Evolutionary conservation across 2,797 vertebrate genomes (phyloP).

Genomic region (Syngnathus acus): DNA sequence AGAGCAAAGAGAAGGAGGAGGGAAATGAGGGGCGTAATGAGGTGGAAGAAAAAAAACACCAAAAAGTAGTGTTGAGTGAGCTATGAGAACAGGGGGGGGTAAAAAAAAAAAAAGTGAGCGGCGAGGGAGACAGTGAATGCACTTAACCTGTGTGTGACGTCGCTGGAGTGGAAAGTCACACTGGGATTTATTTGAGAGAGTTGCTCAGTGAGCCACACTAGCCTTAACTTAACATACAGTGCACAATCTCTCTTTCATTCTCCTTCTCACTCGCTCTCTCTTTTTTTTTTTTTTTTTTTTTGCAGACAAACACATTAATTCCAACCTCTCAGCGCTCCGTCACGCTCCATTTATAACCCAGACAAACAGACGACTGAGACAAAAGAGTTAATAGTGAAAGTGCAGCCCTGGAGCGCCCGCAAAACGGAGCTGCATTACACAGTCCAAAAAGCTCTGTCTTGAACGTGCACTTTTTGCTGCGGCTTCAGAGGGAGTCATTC

Average conservation of each 20-base stretch:
- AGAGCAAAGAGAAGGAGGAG: slow-evolving; percentile 21
- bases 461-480: background rate
- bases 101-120: slow-evolving; percentile 19
- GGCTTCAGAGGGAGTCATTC: background rate
- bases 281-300: background rate
- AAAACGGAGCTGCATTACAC: slow-evolving; percentile 9
- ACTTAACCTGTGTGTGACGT: slow-evolving; percentile 14
- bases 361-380: slow-evolving; percentile 27
- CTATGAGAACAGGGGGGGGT: slow-evolving; percentile 7
- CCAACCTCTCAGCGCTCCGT: slow-evolving; percentile 39
- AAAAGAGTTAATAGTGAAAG: slow-evolving; percentile 43
- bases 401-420: slow-evolving; percentile 36
- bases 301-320: slow-evolving; percentile 21
- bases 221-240: slow-evolving; percentile 9
- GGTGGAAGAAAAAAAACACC: slow-evolving; percentile 17
- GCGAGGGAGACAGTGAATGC: slow-evolving; percentile 1
- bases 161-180: slow-evolving; percentile 39
- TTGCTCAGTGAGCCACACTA: slow-evolving; percentile 15
- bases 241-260: background rate
- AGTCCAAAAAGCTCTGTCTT: background rate
- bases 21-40: slow-evolving; percentile 24
- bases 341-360: slow-evolving; percentile 28
- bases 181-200: slow-evolving; percentile 19
- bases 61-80: slow-evolving; percentile 28
- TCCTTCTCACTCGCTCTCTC: background rate